Base-by-base conservation (phyloP, 2,113 vertebrate species). In the Mormyrus iriodes region DNA sequence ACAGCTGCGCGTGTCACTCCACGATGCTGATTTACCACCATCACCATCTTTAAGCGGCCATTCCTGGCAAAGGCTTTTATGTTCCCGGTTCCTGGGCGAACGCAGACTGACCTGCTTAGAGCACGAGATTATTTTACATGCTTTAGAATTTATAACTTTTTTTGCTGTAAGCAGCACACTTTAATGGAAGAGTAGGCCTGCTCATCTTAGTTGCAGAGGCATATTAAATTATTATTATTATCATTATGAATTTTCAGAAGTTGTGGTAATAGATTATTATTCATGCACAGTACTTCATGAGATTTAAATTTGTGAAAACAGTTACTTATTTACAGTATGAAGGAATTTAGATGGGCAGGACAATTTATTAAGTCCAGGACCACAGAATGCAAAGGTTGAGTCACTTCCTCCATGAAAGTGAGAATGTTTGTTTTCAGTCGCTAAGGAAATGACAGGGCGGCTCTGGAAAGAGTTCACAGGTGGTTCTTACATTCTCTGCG, bases 371-470 rank as follows among this genome's bases (percentile, higher is more conserved):
- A 84, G 7, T 24, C 8, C 15, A 42, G 84, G 13, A 58, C 13
- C 19, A 52, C 53, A 31, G 88, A 89, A 84, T 69, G 84, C 53
- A 17, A 73, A 6, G 46, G 42, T 91, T 93, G 92, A 95, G 93
- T 95, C 94, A 95, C 93, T 95, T 95, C 95, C 95, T 94, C 89
- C 87, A 69, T 90, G 89, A 92, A 94, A 94, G 91, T 91, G 84
- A 91, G 91, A 92, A 90, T 95, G 94, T 96, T 96, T 96, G 94
- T 93, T 92, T 95, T 95, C 86, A 91, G 95, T 92, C 92, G 5
- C 92, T 93, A 92, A 94, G 96, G 96, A 96, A 95, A 95, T 95
- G 92, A 95, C 93, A 91, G 91, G 91, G 95, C 92, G 69, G 84
- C 90, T 91, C 92, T 88, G 79, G 88, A 89, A 90, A 91, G 90